Evolutionary conservation across 2,113 vertebrate genomes (phyloP), one percentile per base, ranked within the genome.

Genomic region (Toxostoma redivivum): DNA sequence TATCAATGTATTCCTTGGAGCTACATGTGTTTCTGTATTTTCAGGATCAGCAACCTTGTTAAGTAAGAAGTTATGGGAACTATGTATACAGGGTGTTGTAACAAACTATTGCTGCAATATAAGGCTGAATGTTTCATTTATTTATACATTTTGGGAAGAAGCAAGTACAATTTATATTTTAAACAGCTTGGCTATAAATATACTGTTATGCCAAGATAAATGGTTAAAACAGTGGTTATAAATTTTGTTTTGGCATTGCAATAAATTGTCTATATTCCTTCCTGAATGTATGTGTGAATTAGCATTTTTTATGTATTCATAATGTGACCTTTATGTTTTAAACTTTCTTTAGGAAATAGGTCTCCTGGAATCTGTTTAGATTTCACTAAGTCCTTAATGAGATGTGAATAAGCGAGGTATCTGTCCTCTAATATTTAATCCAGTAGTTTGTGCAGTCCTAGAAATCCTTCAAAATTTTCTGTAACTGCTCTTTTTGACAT

Each of bases 11-110:
- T 94, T 94, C 79, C 91, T 77, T 47, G 78, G 78, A 95, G 93
- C 84, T 95, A 80, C 74, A 38, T 50, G 50, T 82, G 81, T 67
- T 91, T 72, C 78, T 94, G 40, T 87, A 76, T 80, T 91, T 95
- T 92, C 84, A 90, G 81, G 89, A 94, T 90, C 95, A 95, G 57
- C 84, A 87, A 61, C 54, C 79, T 94, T 85, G 61, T 95, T 95
- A 91, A 88, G 72, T 56, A 86, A 87, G 74, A 96, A 92, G 87
- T 62, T 85, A 82, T 28, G 17, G 38, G 38, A 88, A 79, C 70
- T 51, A 20, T 19, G 12, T 80, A 44, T 33, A 67, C 51, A 67
- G 45, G 62, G 31, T 54, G 28, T 35, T 92, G 57, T 60, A 87
- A 40, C 66, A 84, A 85, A 80, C 30, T 77, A 12, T 53, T 77